Evolutionary conservation across 2,797 vertebrate genomes (phyloP).

Genomic region (Spondyliosoma cantharus): DNA sequence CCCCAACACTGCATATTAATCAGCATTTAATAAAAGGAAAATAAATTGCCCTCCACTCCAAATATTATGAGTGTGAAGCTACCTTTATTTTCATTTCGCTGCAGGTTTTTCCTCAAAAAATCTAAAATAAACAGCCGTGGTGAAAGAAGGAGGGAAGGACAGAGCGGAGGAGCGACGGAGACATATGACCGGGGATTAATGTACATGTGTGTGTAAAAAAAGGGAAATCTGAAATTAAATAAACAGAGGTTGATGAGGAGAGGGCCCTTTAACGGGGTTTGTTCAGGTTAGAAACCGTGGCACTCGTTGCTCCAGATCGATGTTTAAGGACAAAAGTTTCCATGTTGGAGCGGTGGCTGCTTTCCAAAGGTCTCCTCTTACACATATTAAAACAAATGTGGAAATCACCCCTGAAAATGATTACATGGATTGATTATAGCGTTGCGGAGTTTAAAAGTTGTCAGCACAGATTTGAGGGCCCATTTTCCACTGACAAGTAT

Average conservation of each 20-base stretch:
- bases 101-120: conserved; percentile 73
- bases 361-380: conserved; percentile 52
- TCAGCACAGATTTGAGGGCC: conserved; percentile 7
- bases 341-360: conserved; percentile 59
- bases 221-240: conserved; percentile 77
- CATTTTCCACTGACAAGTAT: not conserved
- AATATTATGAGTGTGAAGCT: conserved; percentile 90
- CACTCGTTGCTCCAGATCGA: conserved; percentile 40
- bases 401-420: conserved; percentile 52
- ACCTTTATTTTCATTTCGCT: conserved; percentile 82
- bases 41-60: conserved; percentile 92
- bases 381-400: conserved; percentile 59
- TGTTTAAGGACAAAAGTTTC: conserved; percentile 62
- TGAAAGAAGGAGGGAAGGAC: conserved; percentile 66
- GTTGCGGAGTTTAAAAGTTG: conserved; percentile 5
- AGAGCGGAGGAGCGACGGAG: conserved; percentile 46
- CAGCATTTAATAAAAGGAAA: conserved; percentile 95
- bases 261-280: conserved; percentile 50
- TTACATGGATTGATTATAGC: conserved; percentile 40
- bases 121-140: conserved; percentile 77
- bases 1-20: conserved; percentile 96
- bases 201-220: conserved; percentile 48
- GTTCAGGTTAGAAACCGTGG: conserved; percentile 33
- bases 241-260: conserved; percentile 76
- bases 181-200: conserved; percentile 61